Conservation (phyloP, 1,140 invertebrate genomes). For the Metopolophium dirhodum region DNA sequence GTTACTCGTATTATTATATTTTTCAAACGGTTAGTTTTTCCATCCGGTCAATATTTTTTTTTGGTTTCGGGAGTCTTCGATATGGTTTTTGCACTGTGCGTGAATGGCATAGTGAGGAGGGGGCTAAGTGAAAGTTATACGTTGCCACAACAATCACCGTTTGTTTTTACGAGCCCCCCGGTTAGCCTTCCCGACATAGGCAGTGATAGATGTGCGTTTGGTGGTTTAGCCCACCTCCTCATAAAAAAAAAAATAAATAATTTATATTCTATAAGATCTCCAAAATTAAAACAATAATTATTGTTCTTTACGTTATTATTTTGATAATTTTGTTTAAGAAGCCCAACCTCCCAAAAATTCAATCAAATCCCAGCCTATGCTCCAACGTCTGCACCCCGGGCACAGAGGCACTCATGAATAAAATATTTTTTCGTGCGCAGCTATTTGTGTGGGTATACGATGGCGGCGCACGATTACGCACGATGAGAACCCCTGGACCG, state of each 20-base stretch:
- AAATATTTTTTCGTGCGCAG: neutral
- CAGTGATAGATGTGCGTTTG: neutral
- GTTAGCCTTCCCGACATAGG: neutral
- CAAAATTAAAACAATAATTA: neutral
- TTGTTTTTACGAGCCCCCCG: neutral
- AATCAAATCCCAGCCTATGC: neutral
- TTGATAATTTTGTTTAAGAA: neutral
- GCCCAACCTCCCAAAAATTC: neutral
- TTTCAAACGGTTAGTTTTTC: neutral
- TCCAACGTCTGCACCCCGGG: neutral
- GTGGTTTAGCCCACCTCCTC: neutral
- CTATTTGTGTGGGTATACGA: too few relatives aligned
- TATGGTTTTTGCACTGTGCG: too few relatives aligned
- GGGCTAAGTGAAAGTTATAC: too few relatives aligned
- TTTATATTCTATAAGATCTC: neutral
- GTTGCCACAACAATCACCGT: neutral
- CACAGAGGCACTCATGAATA: neutral
- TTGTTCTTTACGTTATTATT: neutral
- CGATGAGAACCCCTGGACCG: constrained; percentile 15
- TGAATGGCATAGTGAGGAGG: too few relatives aligned
- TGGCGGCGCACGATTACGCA: neutral
- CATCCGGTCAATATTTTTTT: neutral
- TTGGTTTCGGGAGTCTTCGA: too few relatives aligned
- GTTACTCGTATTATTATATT: neutral
- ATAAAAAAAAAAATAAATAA: neutral